Evolutionary conservation across 2,888 invertebrate species (phyloP).

Genomic region (Theristus sp.): DNA sequence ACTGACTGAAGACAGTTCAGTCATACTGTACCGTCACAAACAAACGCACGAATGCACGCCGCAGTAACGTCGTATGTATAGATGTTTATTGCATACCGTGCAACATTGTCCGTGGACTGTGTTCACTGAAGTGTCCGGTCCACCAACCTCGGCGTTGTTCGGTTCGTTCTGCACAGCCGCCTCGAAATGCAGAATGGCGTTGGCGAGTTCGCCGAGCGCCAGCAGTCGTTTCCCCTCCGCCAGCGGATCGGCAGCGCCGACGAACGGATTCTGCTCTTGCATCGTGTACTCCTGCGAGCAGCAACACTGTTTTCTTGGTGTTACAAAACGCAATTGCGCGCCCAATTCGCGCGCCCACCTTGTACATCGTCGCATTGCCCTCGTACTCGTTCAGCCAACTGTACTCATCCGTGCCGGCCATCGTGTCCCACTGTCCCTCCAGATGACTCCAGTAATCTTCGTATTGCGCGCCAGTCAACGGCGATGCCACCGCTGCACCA

Average conservation of each 20-base stretch:
- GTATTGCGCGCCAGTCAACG: neutral
- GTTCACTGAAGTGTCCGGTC: no score
- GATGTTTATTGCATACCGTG: no score
- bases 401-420: neutral
- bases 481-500: no score
- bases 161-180: slow-evolving; percentile 46
- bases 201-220: slow-evolving; percentile 69
- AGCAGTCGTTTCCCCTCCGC: slow-evolving; percentile 65
- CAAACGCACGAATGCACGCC: no score
- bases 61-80: no score
- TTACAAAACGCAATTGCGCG: no score
- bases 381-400: neutral
- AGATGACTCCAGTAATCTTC: neutral
- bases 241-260: slow-evolving; percentile 46
- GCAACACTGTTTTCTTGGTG: no score
- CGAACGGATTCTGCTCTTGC: slow-evolving; percentile 64
- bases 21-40: no score
- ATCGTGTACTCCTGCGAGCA: slow-evolving; percentile 50
- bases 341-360: no score
- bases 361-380: neutral
- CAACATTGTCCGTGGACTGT: no score
- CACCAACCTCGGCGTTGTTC: neutral
- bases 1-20: no score
- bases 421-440: neutral
- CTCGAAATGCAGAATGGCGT: slow-evolving; percentile 87